Conservation (phyloP, 2,888 invertebrate genomes). For the Troglohyphantes excavatus region DNA sequence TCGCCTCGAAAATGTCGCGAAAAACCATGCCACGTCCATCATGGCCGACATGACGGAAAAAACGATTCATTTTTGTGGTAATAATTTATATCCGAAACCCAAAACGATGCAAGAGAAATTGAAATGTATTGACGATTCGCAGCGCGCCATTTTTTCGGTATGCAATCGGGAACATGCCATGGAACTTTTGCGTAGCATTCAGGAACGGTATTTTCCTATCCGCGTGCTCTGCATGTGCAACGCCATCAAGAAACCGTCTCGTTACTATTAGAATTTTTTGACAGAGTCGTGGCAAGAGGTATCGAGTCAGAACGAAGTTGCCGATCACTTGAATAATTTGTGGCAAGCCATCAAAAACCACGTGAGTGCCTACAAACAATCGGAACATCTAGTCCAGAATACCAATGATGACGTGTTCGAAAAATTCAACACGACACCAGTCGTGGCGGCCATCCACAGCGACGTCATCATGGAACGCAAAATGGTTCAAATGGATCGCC, state of each 20-base stretch:
- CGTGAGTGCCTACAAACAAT: not conserved
- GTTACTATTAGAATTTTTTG: constrained; percentile 24
- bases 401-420: not conserved
- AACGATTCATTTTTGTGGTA: constrained; percentile 25
- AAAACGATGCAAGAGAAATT: not conserved
- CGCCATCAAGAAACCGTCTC: not conserved
- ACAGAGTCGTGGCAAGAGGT: constrained; percentile 43
- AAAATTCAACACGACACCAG: not conserved
- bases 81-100: not conserved
- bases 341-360: not conserved
- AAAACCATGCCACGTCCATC: not conserved
- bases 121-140: not conserved
- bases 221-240: not conserved
- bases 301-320: not conserved
- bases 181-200: not conserved
- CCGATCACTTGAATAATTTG: not conserved
- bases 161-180: not conserved
- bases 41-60: not conserved
- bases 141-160: constrained; percentile 19
- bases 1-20: not conserved
- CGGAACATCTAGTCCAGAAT: not conserved
- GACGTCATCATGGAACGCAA: constrained; percentile 28
- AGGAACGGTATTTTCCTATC: constrained; percentile 35
- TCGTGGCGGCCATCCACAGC: constrained; percentile 8
- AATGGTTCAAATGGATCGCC: constrained; percentile 36